Base-by-base conservation (phyloP, 2,113 vertebrate genomes). In the Microtus richardsoni region DNA sequence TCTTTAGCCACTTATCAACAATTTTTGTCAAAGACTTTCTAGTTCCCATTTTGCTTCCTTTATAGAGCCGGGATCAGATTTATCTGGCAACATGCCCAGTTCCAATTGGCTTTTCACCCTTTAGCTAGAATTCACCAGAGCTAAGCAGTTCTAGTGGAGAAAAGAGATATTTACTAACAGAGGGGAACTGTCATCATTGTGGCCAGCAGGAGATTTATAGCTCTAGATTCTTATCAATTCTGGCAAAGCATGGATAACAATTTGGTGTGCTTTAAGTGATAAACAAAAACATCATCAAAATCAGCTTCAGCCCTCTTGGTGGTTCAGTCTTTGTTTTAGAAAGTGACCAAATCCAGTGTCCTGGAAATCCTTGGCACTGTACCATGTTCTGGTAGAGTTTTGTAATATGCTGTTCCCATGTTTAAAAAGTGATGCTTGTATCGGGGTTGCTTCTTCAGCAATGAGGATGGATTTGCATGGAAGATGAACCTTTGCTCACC, bases 21-120 rank as follows among this genome's bases (percentile, higher is more conserved):
- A 98, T 98, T 98, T 98, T 98, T 98, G 98, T 98, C 98, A 98
- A 98, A 99, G 98, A 96, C 97, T 98, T 98, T 98, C 97, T 98
- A 98, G 98, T 98, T 98, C 97, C 97, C 98, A 98, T 98, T 98
- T 97, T 98, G 97, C 97, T 98, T 98, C 98, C 97, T 98, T 98
- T 98, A 98, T 84, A 98, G 97, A 97, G 96, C 98, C 98, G 98
- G 96, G 95, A 98, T 98, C 98, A 98, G 98, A 97, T 98, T 98
- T 98, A 98, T 98, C 98, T 98, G 98, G 98, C 98, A 90, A 97
- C 77, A 78, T 98, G 98, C 98, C 98, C 98, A 98, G 98, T 97
- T 95, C 98, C 98, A 98, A 98, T 97, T 95, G 98, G 95, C 95
- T 98, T 98, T 99, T 98, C 98, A 98, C 98, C 98, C 98, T 22